Base-by-base conservation (phyloP, 1,140 invertebrate genomes). In the Drosophila nannoptera region DNA sequence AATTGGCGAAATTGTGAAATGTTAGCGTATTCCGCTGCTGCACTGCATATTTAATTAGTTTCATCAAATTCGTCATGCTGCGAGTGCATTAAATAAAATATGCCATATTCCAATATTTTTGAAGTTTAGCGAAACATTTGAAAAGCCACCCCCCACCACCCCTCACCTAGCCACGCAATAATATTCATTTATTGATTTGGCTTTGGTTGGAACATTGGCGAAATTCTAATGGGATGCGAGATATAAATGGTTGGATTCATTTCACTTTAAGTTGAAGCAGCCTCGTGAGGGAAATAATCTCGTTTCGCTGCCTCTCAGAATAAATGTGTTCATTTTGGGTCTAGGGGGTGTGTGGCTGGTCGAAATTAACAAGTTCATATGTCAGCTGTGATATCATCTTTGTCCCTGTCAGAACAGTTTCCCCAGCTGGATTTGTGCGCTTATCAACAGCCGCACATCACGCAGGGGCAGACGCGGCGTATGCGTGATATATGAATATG, bases 301-400 rank as follows among this genome's bases (percentile, higher is more conserved):
- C 22, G 22, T 22, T 22, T 1, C 22, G 22, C 22, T 22, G 22
- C 22, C 22, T 22, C 22, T 22, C 22, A 2, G 22, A 22, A 22
- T 22, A 54, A 33, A 65, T 55, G 42, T 66, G 32, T 49, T 7
- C 55, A 58, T 22, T 22, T 22, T 22, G 22, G 49, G 45, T 66
- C 53, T 48, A 55, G 40, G 22, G 22, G 22, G 32, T 70, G 48
- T 49, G 35, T 45, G 46, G 9, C 36, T 42, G 35, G 36, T 52
- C 5, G 46, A 73, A 86, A 84, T 86, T 84, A 76, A 84, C 81
- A 80, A 74, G 73, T 77, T 86, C 69, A 84, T 84, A 81, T 86
- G 77, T 74, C 66, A 56, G 58, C 43, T 38, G 43, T 60, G 64
- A 72, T 83, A 75, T 54, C 69, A 70, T 56, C 32, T 33, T 42